phyloP scores from a whole-genome alignment of 1,140 invertebrate genomes.

The Neodiprion lecontei region DNA sequence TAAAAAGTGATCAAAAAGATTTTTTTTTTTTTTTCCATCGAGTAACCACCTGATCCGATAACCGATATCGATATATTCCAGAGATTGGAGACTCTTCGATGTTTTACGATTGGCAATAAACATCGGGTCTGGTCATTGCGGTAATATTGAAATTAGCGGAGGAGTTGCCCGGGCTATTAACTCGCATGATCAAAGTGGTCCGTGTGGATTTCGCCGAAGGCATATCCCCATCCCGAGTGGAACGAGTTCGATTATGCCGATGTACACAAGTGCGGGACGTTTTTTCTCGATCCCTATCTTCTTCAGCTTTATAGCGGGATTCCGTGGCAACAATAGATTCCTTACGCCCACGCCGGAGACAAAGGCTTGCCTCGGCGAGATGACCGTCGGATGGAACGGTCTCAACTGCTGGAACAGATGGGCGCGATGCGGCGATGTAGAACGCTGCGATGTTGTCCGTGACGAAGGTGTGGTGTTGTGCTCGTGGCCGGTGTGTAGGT shows the following conservation, averaged over 20 bases:
- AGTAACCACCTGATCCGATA: too few species aligned
- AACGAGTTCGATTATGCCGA: not conserved
- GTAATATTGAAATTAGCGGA: not conserved
- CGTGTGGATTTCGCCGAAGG: not conserved
- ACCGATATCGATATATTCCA: too few species aligned
- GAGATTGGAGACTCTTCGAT: too few species aligned
- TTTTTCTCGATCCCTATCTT: not conserved
- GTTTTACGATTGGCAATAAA: too few species aligned
- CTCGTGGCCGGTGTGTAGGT: conserved; percentile 26
- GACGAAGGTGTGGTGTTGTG: conserved; percentile 35
- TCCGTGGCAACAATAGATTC: conserved; percentile 39
- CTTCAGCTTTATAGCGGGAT: not conserved
- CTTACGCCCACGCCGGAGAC: conserved; percentile 40
- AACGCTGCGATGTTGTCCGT: conserved; percentile 39
- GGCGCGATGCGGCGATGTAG: conserved; percentile 37
- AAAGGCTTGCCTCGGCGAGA: conserved; percentile 39
- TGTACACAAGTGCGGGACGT: not conserved
- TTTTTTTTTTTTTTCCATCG: too few species aligned
- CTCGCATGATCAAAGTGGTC: not conserved
- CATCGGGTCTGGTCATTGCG: too few species aligned
- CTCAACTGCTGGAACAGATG: conserved; percentile 21
- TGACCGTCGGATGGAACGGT: conserved; percentile 6
- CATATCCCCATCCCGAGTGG: not conserved
- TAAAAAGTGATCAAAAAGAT: too few species aligned
- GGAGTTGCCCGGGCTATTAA: not conserved